Evolutionary conservation across 2,797 vertebrate species (phyloP), one percentile per base, ranked within the genome.

Genomic region (Crypturellus tataupa): DNA sequence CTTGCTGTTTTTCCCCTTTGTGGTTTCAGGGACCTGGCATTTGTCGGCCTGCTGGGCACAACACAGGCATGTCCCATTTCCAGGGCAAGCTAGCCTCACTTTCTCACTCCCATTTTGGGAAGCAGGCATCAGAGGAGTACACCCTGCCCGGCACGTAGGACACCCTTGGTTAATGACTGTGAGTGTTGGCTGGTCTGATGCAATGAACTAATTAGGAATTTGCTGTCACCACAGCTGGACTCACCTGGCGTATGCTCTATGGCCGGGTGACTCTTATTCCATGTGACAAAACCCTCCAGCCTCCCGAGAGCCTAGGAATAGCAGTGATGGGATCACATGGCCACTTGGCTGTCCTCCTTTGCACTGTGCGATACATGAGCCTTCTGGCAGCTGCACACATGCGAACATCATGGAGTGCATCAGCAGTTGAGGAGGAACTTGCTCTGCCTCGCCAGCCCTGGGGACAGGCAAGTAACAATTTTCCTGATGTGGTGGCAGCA

Each of bases 161-260:
- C 44, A 33, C 71, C 91, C 64, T 90, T 51, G 60, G 84, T 87
- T 95, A 94, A 93, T 93, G 93, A 92, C 91, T 83, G 79, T 24
- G 68, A 92, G 77, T 67, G 29, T 88, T 90, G 91, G 75, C 78
- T 1, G 0, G 46, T 68, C 87, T 96, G 95, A 94, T 73, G 89
- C 94, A 94, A 95, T 65, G 89, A 94, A 80, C 93, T 91, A 94
- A 97, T 94, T 94, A 97, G 95, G 91, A 94, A 90, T 87, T 94
- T 90, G 75, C 85, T 69, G 89, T 80, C 93, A 89, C 85, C 87
- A 71, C 85, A 93, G 91, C 94, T 96, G 95, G 95, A 91, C 86
- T 97, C 76, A 97, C 93, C 95, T 97, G 94, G 93, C 83, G 80
- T 87, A 18, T 33, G 12, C 0, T 0, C 75, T 55, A 37, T n/a